phyloP scores from a whole-genome alignment of 2,113 vertebrate species.

The Trinectes maculatus region DNA sequence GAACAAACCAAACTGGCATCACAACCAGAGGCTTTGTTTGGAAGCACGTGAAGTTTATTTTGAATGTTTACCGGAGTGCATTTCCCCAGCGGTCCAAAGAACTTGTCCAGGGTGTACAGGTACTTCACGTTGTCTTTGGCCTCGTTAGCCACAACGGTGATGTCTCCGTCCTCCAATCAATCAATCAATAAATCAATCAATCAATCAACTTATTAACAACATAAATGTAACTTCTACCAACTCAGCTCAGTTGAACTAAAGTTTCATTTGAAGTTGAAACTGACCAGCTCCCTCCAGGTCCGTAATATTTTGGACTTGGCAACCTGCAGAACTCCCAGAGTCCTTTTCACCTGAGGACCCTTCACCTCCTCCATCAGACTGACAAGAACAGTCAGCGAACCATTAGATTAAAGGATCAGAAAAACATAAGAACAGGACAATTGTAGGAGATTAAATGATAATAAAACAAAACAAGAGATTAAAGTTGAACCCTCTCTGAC shows the following conservation, averaged over 20 bases:
- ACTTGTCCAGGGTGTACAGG: slow-evolving; percentile 82
- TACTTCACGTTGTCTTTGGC: slow-evolving; percentile 88
- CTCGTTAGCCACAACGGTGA: slow-evolving; percentile 85
- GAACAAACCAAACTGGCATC: too few species aligned
- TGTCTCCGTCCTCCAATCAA: slow-evolving; percentile 74
- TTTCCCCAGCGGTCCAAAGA: slow-evolving; percentile 79
- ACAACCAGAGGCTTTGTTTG: too few species aligned
- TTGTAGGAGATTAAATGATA: neutral
- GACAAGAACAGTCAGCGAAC: slow-evolving; percentile 1
- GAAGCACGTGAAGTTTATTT: neutral
- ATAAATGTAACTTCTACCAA: too few species aligned
- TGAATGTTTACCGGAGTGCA: slow-evolving; percentile 78
- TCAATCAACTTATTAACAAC: neutral
- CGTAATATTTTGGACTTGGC: slow-evolving; percentile 81
- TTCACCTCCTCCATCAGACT: slow-evolving; percentile 88
- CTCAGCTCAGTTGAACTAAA: neutral
- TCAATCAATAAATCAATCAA: slow-evolving; percentile 6
- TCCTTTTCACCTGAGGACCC: slow-evolving; percentile 83
- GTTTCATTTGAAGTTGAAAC: neutral
- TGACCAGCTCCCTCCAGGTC: slow-evolving; percentile 86
- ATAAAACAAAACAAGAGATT: neutral
- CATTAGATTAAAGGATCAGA: too few species aligned
- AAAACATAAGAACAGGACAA: neutral
- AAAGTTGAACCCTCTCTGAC: neutral
- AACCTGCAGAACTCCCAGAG: slow-evolving; percentile 84